Conservation (phyloP, 2,888 invertebrate genomes). For the Margaritifera margaritifera region DNA sequence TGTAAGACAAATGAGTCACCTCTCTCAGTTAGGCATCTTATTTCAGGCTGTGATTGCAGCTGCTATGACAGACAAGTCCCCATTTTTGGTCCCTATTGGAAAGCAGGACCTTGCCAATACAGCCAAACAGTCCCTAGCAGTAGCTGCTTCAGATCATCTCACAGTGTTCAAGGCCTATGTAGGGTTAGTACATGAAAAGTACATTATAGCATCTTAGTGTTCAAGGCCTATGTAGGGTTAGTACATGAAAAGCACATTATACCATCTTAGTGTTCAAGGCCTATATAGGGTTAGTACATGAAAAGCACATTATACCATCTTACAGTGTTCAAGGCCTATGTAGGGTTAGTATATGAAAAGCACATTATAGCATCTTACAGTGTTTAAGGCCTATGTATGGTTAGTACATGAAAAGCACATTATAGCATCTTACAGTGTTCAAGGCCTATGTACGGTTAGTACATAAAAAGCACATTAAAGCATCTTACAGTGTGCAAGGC, state of each 20-base stretch:
- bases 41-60: slow-evolving; percentile 69
- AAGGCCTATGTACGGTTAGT: slow-evolving; percentile 63
- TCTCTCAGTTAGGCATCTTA: background rate
- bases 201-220: no score
- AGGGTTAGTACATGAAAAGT: slow-evolving; percentile 42
- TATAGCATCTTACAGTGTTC: slow-evolving; percentile 23
- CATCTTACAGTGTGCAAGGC: slow-evolving; percentile 15
- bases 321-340: slow-evolving; percentile 10
- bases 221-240: no score
- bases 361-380: slow-evolving; percentile 6
- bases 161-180: slow-evolving; percentile 62
- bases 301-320: no score
- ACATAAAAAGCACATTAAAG: background rate
- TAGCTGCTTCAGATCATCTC: slow-evolving; percentile 67
- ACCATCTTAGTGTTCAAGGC: slow-evolving; percentile 43
- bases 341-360: no score
- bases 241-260: no score
- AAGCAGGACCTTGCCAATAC: slow-evolving; percentile 60
- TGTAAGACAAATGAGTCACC: background rate
- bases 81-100: slow-evolving; percentile 66
- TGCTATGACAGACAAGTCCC: slow-evolving; percentile 69
- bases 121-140: slow-evolving; percentile 56
- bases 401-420: slow-evolving; percentile 19
- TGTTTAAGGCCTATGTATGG: slow-evolving; percentile 61
- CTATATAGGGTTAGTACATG: slow-evolving; percentile 53